phyloP scores from a whole-genome alignment of 1,140 invertebrate genomes.

The Papilio polyxenes region DNA sequence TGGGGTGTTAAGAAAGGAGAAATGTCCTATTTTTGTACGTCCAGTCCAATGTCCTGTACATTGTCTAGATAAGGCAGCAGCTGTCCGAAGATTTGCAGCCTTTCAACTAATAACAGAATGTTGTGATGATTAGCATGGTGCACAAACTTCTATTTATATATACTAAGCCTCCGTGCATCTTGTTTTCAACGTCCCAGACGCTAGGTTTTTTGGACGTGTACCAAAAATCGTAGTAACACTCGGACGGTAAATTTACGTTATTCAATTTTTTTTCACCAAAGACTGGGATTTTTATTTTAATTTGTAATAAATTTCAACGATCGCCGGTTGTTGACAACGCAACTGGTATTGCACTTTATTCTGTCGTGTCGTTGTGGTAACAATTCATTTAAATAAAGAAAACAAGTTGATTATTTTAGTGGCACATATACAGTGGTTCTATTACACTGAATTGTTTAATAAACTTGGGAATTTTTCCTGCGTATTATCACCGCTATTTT shows the following conservation, averaged over 20 bases:
- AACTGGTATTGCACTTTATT: background rate
- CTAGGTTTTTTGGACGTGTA: conserved; percentile 12
- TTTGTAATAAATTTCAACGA: conserved; percentile 2
- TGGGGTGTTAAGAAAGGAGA: background rate
- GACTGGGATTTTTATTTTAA: conserved; percentile 9
- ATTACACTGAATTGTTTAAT: background rate
- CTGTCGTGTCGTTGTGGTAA: background rate
- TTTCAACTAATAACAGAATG: background rate
- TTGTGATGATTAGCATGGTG: background rate
- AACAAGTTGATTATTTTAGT: conserved; percentile 6
- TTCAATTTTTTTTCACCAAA: background rate
- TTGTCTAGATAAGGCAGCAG: background rate
- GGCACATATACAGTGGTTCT: background rate
- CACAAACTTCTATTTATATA: background rate
- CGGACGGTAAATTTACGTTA: background rate
- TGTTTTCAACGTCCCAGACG: conserved; percentile 11
- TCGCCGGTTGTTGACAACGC: conserved; percentile 13
- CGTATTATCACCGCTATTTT: no score
- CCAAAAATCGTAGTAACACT: conserved; percentile 9
- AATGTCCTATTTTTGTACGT: background rate
- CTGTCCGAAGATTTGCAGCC: background rate
- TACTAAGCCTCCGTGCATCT: background rate
- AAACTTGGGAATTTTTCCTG: no score
- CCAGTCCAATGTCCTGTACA: background rate
- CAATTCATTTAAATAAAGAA: background rate